Conservation (phyloP, 2,797 vertebrate species). For the Peromyscus attwateri region DNA sequence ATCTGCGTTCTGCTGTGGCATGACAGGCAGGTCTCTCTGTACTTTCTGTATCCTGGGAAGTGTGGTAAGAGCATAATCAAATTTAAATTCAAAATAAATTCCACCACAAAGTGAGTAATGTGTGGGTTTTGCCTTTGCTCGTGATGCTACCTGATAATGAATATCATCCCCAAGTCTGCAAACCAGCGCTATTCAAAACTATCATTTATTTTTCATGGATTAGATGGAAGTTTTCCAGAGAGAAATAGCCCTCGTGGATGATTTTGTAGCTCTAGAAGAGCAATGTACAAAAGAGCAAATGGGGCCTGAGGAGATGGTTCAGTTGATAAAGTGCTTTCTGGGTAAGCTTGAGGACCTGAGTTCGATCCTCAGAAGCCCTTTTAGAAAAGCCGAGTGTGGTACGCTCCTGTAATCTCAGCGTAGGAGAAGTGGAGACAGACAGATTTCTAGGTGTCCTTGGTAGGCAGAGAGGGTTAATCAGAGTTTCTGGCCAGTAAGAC, state of each 20-base stretch:
- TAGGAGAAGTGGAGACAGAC: not conserved
- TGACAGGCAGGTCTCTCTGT: not conserved
- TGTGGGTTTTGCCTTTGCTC: conserved; percentile 56
- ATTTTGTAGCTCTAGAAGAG: not conserved
- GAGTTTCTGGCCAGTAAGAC: not conserved
- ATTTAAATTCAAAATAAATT: conserved; percentile 67
- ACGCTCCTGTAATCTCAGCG: not conserved
- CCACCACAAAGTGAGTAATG: conserved; percentile 26
- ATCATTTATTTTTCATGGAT: conserved; percentile 38
- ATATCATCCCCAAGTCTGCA: conserved; percentile 25
- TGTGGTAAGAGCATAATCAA: conserved; percentile 47
- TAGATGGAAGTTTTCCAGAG: not conserved
- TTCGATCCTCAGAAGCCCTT: not conserved
- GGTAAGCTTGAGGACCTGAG: not conserved
- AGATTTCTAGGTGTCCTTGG: not conserved
- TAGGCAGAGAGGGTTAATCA: not conserved
- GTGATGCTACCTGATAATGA: not conserved
- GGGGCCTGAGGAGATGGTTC: not conserved
- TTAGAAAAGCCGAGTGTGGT: not conserved
- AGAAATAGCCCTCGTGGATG: not conserved
- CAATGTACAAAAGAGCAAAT: not conserved
- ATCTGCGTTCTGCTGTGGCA: not conserved
- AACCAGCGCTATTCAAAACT: not conserved
- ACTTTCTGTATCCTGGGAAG: not conserved
- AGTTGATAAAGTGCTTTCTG: not conserved